Conservation (phyloP, 2,797 vertebrate species). For the Gadopsis bispinosus region DNA sequence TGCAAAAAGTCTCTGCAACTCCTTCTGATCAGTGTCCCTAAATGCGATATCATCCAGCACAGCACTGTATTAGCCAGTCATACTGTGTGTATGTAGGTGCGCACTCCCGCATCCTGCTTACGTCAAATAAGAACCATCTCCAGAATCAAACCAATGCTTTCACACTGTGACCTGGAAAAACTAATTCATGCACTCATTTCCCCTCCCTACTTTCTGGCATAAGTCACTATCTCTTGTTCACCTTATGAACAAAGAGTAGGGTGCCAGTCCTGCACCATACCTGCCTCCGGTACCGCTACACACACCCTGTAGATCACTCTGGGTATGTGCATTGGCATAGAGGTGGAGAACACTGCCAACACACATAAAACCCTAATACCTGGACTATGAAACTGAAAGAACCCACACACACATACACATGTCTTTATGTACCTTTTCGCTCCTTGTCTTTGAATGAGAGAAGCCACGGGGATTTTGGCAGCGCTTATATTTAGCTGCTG, state of each 20-base stretch:
- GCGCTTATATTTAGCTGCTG: constrained; percentile 67
- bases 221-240: no score
- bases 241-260: no score
- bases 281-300: constrained; percentile 24
- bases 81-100: background rate
- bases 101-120: no score
- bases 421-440: constrained; percentile 7
- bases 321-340: constrained; percentile 42
- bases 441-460: constrained; percentile 20
- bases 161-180: no score
- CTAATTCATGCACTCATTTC: no score
- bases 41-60: background rate
- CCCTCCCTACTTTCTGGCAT: no score
- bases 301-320: constrained; percentile 35
- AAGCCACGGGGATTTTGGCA: constrained; percentile 44
- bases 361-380: background rate
- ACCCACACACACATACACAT: background rate
- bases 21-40: background rate
- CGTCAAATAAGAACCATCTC: no score
- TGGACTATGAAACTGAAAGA: background rate
- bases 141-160: no score
- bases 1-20: background rate
- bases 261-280: background rate
- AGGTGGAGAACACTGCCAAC: constrained; percentile 20
- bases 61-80: background rate